Evolutionary conservation across 2,888 invertebrate species (phyloP).

Genomic region (Pandemis heparana): DNA sequence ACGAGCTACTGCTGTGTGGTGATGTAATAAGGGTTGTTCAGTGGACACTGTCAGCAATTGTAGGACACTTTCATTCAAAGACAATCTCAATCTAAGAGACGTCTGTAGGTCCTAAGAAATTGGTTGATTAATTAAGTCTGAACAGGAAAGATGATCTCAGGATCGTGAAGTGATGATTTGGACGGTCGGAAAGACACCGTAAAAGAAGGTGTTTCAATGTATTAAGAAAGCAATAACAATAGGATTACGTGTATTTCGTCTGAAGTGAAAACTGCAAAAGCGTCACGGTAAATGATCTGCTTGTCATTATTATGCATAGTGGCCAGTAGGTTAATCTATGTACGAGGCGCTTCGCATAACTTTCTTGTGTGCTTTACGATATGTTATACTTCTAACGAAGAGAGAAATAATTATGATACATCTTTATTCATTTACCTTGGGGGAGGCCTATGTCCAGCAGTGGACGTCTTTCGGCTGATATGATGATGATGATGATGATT

Average conservation of each 20-base stretch:
- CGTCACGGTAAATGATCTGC: constrained; percentile 38
- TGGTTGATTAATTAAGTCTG: neutral
- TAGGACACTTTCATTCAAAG: neutral
- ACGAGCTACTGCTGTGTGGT: too few species aligned
- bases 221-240: constrained; percentile 19
- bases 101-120: too few species aligned
- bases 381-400: neutral
- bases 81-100: neutral
- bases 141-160: neutral
- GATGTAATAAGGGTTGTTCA: neutral
- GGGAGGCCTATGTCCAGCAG: too few species aligned
- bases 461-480: too few species aligned
- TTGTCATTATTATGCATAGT: constrained; percentile 35
- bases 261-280: constrained; percentile 31
- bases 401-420: neutral
- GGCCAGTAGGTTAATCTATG: constrained; percentile 36
- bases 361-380: constrained; percentile 22
- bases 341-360: constrained; percentile 24
- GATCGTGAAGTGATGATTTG: neutral
- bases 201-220: neutral
- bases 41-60: neutral
- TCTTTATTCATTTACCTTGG: neutral
- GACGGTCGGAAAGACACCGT: neutral
- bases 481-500: too few species aligned
- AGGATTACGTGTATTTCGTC: constrained; percentile 7